Percentiles rank a stretch among this genome's conserved stretches.
These are phyloP conservation scores for Calliscelio sp. DNA, from an alignment of 2,888 invertebrate genomes.

Conservation along the genomic window DNA sequence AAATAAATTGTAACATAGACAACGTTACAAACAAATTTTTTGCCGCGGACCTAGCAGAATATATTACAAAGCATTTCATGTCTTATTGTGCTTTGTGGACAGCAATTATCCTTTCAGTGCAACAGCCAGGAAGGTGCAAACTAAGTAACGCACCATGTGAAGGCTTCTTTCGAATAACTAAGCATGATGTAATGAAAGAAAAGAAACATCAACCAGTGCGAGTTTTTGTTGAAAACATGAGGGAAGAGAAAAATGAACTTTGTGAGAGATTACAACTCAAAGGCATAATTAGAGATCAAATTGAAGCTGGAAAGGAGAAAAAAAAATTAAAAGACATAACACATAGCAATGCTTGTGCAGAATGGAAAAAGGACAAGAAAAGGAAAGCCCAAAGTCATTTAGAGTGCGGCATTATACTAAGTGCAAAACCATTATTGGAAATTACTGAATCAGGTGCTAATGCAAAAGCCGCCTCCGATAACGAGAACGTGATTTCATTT, in stretches of 20 bases:
- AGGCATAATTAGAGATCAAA: too few relatives aligned
- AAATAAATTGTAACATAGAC: too few relatives aligned
- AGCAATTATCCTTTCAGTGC: conserved; percentile 18
- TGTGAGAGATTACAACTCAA: too few relatives aligned
- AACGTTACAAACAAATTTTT: conserved; percentile 10
- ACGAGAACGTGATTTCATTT: too few relatives aligned
- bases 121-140: conserved; percentile 8
- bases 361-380: not conserved
- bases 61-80: conserved; percentile 3
- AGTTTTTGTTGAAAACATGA: not conserved
- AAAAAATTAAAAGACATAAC: not conserved
- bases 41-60: conserved; percentile 3
- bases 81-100: conserved; percentile 28
- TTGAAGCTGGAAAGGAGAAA: too few relatives aligned
- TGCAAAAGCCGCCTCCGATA: too few relatives aligned
- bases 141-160: conserved; percentile 14
- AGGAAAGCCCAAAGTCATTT: not conserved
- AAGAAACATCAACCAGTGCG: not conserved
- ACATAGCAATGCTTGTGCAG: not conserved
- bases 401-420: too few relatives aligned
- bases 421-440: too few relatives aligned
- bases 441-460: too few relatives aligned
- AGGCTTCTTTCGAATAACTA: not conserved
- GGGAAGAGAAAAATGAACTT: too few relatives aligned
- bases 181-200: not conserved